These are phyloP conservation scores for Zosterops pallidus DNA, from an alignment of 2,113 vertebrate genomes.

Conservation along the genomic window DNA sequence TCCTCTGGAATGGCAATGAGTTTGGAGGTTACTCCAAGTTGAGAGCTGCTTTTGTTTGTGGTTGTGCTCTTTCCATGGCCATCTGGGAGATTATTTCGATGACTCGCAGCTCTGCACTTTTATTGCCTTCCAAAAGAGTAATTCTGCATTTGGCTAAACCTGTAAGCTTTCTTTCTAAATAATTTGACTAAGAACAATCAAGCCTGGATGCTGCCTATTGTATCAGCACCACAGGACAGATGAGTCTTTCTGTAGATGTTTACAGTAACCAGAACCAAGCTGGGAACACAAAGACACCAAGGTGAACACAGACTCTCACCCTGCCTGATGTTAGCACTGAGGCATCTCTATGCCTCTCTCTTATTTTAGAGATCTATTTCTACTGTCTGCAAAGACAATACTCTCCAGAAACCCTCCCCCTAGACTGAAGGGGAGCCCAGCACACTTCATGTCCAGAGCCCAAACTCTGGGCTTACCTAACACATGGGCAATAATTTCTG, in stretches of 20 bases:
- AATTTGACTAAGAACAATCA: neutral
- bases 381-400: neutral
- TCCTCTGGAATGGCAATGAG: neutral
- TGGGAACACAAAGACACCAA: neutral
- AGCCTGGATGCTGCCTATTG: neutral
- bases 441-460: neutral
- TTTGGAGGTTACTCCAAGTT: neutral
- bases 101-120: neutral
- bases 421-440: neutral
- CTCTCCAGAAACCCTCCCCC: neutral
- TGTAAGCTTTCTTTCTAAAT: neutral
- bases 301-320: neutral
- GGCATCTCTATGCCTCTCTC: neutral
- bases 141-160: neutral
- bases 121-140: neutral
- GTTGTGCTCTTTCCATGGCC: neutral
- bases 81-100: neutral
- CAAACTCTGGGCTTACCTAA: neutral
- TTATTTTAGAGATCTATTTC: neutral
- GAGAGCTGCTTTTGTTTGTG: neutral
- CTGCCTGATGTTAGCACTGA: neutral
- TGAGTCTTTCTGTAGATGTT: neutral
- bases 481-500: rapidly evolving
- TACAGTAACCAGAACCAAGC: neutral
- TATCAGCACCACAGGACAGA: neutral